Base-by-base conservation (phyloP, 2,797 vertebrate species). In the Xenopus petersii region DNA sequence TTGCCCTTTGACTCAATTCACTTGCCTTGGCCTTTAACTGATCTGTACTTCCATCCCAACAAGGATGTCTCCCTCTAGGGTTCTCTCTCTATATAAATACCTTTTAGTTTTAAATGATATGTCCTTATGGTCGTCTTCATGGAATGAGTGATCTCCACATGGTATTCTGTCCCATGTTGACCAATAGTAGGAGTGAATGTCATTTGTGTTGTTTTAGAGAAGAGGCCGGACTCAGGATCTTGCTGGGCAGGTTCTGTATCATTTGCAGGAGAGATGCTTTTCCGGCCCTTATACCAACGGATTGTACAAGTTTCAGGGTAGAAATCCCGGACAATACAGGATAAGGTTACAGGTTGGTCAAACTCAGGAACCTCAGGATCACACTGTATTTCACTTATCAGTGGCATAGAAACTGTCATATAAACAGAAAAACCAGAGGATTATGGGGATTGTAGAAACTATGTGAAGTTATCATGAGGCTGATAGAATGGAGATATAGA, bases 71-170 rank as follows among this genome's bases (percentile, higher is more conserved):
- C 6, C 5, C 36, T 42, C 36, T 6, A 42, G 36, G 26, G 26
- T 1, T 42, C 5, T 42, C 36, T 42, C 36, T 42, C 36, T 42
- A 42, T 36, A 6, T 42, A 42, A 42, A 51, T 51, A 51, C 49
- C 49, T 51, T 51, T 51, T 51, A 51, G 11, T 2, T 51, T 51
- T 51, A 51, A 12, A 51, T 2, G 3, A 15, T 12, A 51, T 51
- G 11, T 51, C 49, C 15, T 51, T 51, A 12, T 51, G 58, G 13
- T 60, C 21, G 6, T 16, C 36, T 64, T 47, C 33, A 42, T n/a
- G 36, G 10, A 48, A 12, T 81, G 77, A 46, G 63, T 42, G 21
- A 80, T 42, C 62, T 77, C 58, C 72, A 77, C 65, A 33, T 59
- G 11, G 16, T 71, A 62, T 5, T 80, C 68, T 13, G 26, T 47